Evolutionary conservation across 2,797 vertebrate genomes (phyloP), one percentile per base, ranked within the genome.

Genomic region (Percopsis omiscomaycus): DNA sequence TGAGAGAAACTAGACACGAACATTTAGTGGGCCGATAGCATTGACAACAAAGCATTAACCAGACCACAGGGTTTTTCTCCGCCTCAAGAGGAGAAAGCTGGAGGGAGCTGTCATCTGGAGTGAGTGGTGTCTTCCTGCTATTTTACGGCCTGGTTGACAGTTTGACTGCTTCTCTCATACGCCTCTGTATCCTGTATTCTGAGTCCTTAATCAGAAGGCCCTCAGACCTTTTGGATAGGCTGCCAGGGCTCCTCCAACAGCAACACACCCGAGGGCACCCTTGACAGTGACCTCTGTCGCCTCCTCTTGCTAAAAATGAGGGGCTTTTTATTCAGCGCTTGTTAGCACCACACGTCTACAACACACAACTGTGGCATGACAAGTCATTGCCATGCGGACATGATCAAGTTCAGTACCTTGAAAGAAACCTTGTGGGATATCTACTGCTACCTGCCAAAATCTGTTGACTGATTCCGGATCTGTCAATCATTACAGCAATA

Each of bases 121-220:
- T 81, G 86, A 88, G 68, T 65, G 68, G 71, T 79, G 79, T 90
- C 84, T 86, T 37, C 32, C 64, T 59, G 79, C 81, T 88, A 69
- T 85, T 91, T 91, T 86, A 91, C 60, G 72, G 85, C 71, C 80
- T 30, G 57, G 57, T 66, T 90, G 90, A 91, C 89, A 91, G 87
- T 78, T 91, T 91, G 88, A 91, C 87, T 87, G 80, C 84, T 82
- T 70, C 79, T 80, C 85, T 87, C 80, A 84, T 81, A 75, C 80
- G 69, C 64, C 70, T 47, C 71, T 70, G 47, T 67, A 74, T 73
- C 61, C 67, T 68, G 71, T 69, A 68, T 76, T 71, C 74, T 71
- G 81, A 75, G 73, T 85, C 83, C 90, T 89, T 88, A 89, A 91
- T 92, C 88, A 89, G 87, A 55, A 50, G 58, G 68, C 83, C 72